Base-by-base conservation (phyloP, 2,113 vertebrate species). In the Pangasianodon hypophthalmus region DNA sequence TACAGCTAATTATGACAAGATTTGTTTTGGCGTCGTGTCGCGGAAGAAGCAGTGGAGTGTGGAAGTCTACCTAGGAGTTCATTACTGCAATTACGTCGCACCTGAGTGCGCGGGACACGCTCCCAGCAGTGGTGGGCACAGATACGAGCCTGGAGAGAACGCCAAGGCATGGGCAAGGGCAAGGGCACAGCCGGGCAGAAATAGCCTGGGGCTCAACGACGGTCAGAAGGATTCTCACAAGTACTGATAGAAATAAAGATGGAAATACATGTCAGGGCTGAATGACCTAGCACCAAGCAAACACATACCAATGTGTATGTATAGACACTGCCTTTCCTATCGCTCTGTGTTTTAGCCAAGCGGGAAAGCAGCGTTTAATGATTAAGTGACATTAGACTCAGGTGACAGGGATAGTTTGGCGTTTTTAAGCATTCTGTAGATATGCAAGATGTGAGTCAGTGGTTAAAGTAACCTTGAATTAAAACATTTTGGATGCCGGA, bases 1-100 rank as follows among this genome's bases (percentile, higher is more conserved):
- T 98, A 98, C 96, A 97, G 96, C 97, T 98, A 98, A 98, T 99
- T 98, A 97, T 96, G 97, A 98, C 97, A 97, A 98, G 97, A 97
- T 98, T 98, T 98, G 97, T 98, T 98, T 98, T 98, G 97, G 97
- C 97, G 97, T 97, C 96, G 95, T 96, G 96, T 97, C 96, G 96
- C 96, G 96, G 96, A 95, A 95, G 94, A 96, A 96, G 97, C 96
- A 97, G 95, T 96, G 96, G 95, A 97, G 97, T 97, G 96, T 96
- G 96, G 96, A 97, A 96, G 97, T 97, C 97, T 97, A 98, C 97
- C 97, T 98, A 95, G 91, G 95, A 97, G 97, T 97, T 98, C 97
- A 98, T 98, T 97, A 97, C 95, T 58, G 94, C 96, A 94, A 97
- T 96, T 96, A 96, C 95, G 92, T 93, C 94, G 96, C 96, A 98